Evolutionary conservation across 2,113 vertebrate genomes (phyloP).

Genomic region (Phasianus colchicus): DNA sequence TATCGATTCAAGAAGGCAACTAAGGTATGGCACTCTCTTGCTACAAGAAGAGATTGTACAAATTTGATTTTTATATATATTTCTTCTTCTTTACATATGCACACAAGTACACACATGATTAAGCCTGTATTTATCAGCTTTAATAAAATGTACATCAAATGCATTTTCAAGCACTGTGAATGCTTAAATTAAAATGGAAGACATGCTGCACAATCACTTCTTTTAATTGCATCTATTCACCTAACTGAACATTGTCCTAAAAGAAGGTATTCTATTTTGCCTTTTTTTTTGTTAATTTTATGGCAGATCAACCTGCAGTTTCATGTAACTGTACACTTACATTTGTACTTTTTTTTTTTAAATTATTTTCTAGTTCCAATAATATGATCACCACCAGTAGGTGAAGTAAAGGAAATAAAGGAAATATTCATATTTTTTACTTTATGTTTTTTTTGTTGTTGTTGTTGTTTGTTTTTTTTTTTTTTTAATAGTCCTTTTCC

Average conservation of each 20-base stretch:
- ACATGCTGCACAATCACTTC: neutral
- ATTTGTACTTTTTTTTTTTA: neutral
- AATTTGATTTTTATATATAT: neutral
- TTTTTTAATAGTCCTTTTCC: neutral
- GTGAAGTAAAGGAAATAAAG: neutral
- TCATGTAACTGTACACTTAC: neutral
- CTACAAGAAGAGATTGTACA: neutral
- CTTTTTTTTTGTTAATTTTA: neutral
- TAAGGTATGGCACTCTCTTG: neutral
- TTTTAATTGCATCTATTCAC: conserved; percentile 6
- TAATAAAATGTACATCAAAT: neutral
- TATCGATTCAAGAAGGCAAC: conserved; percentile 49
- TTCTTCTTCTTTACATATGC: neutral
- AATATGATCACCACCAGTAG: rapidly evolving
- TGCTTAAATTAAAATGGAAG: conserved; percentile 21
- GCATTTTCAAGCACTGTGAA: neutral
- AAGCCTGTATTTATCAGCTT: neutral
- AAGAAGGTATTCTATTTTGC: neutral
- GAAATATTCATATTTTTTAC: neutral
- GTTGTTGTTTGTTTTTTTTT: too few species aligned
- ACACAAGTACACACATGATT: neutral
- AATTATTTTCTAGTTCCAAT: neutral
- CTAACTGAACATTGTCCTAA: neutral
- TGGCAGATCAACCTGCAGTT: neutral
- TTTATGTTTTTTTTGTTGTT: neutral